Evolutionary conservation across 2,797 vertebrate genomes (phyloP).

Genomic region (Prionace glauca): DNA sequence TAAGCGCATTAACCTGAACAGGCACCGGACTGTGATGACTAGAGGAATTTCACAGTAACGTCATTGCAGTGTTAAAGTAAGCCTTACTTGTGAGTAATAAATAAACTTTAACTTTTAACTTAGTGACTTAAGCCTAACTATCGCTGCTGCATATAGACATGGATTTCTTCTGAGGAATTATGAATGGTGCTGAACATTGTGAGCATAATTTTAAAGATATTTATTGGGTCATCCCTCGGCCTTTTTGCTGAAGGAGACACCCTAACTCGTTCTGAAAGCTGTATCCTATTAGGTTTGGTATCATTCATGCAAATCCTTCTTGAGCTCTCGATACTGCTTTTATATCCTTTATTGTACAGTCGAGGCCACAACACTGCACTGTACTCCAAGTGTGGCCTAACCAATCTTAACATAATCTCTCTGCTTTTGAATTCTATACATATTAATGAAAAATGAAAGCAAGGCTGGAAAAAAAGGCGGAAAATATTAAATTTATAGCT

Average conservation of each 20-base stretch:
- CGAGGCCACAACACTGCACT: background rate
- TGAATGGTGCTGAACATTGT: background rate
- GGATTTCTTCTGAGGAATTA: background rate
- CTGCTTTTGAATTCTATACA: background rate
- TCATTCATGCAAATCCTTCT: background rate
- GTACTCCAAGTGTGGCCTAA: background rate
- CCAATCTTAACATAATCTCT: background rate
- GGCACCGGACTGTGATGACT: too few species aligned
- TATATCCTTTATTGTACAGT: background rate
- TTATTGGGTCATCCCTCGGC: background rate
- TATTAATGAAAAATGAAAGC: background rate
- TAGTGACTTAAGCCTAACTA: too few species aligned
- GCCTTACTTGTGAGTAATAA: too few species aligned
- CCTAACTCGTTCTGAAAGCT: background rate
- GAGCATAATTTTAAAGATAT: background rate
- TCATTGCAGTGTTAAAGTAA: too few species aligned
- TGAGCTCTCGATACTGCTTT: background rate
- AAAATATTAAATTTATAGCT: background rate
- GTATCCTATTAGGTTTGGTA: background rate
- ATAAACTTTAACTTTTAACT: too few species aligned
- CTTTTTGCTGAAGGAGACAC: background rate
- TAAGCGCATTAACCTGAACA: too few species aligned
- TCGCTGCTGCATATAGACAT: background rate
- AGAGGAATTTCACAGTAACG: too few species aligned
- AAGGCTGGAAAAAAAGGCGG: background rate